Evolutionary conservation across 2,113 vertebrate species (phyloP).

Genomic region (Nothobranchius furzeri): DNA sequence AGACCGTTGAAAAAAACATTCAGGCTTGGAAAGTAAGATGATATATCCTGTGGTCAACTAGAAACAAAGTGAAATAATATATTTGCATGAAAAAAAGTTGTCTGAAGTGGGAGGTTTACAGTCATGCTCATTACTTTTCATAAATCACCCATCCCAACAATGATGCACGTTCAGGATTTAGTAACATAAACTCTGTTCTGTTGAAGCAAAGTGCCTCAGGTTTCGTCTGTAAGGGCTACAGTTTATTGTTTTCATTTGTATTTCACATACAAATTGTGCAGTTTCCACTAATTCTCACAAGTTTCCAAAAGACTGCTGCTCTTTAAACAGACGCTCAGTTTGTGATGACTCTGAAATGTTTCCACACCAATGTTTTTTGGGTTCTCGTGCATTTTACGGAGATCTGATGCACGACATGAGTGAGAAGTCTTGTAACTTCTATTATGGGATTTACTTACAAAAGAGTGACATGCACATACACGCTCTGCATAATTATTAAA

Average conservation of each 20-base stretch:
- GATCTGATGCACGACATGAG: neutral
- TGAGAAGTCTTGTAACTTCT: constrained; percentile 13
- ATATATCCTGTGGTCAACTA: constrained; percentile 3
- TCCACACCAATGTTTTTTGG: constrained; percentile 1
- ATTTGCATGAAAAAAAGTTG: neutral
- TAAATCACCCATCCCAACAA: neutral
- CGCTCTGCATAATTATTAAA: constrained; percentile 17
- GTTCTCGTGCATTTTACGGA: constrained; percentile 2
- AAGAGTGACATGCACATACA: neutral
- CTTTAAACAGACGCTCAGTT: constrained; percentile 3
- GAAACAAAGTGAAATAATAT: neutral
- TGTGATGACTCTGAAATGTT: constrained; percentile 16
- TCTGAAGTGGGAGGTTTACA: constrained; percentile 1
- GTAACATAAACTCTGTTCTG: constrained; percentile 2
- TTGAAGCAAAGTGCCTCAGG: constrained; percentile 70
- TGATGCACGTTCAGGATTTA: constrained; percentile 1
- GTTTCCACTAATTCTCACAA: constrained; percentile 25
- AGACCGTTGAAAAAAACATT: constrained; percentile 5
- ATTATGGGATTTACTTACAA: constrained; percentile 21
- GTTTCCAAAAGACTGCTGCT: constrained; percentile 21
- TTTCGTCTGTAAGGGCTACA: constrained; percentile 58
- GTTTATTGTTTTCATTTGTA: constrained; percentile 13
- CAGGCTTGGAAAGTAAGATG: neutral
- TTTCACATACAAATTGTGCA: constrained; percentile 35
- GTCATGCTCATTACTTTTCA: constrained; percentile 1